Conservation (phyloP, 2,797 vertebrate genomes). For the Characodon lateralis region DNA sequence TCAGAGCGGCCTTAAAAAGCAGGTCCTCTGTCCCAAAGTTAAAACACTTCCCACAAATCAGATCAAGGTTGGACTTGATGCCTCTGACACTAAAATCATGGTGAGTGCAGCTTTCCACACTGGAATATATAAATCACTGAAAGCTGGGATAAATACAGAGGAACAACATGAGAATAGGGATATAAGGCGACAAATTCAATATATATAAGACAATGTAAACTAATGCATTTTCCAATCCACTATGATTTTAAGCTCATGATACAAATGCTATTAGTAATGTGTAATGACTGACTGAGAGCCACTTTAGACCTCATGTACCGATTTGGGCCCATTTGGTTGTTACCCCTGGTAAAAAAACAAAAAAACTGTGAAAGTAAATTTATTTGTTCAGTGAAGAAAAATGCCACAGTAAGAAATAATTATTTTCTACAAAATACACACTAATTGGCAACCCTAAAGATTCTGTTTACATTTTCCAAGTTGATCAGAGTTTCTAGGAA, state of each 20-base stretch:
- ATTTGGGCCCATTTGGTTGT: not conserved
- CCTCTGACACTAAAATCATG: constrained; percentile 35
- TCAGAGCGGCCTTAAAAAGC: constrained; percentile 48
- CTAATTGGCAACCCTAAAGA: not conserved
- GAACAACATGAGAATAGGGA: constrained; percentile 26
- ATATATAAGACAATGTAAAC: constrained; percentile 29
- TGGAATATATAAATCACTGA: constrained; percentile 56
- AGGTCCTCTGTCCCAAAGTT: constrained; percentile 53
- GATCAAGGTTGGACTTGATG: constrained; percentile 55
- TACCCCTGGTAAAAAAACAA: too few relatives aligned
- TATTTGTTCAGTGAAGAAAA: not conserved
- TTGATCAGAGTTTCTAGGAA: too few relatives aligned
- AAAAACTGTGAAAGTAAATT: not conserved
- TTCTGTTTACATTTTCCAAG: not conserved
- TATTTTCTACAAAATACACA: not conserved
- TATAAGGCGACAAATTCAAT: constrained; percentile 11
- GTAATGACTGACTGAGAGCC: not conserved
- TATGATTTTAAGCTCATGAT: not conserved
- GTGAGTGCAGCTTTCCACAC: constrained; percentile 36
- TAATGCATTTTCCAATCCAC: not conserved
- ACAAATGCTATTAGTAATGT: not conserved
- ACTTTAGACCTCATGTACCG: not conserved
- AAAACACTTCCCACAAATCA: constrained; percentile 67
- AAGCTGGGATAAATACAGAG: constrained; percentile 25
- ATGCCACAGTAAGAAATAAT: not conserved